These are phyloP conservation scores for Portevinia maculata DNA, from an alignment of 2,888 invertebrate species.

Conservation along the genomic window DNA sequence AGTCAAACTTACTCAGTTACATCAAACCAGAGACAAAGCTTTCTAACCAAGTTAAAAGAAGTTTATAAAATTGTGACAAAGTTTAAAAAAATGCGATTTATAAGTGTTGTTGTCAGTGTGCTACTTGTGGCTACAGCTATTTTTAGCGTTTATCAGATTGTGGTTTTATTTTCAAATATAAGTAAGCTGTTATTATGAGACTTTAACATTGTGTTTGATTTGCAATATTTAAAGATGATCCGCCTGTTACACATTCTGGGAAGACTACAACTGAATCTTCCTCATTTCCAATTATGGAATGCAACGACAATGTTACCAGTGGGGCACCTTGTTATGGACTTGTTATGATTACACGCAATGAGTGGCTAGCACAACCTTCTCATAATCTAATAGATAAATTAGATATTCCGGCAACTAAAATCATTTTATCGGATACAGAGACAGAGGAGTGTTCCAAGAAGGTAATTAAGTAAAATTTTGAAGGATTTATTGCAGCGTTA, in stretches of 20 bases:
- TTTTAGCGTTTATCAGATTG: conserved; percentile 44
- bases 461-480: conserved; percentile 2
- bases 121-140: conserved; percentile 31
- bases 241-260: not conserved
- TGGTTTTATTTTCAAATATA: conserved; percentile 50
- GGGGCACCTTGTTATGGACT: conserved; percentile 48
- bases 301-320: conserved; percentile 23
- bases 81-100: conserved; percentile 25
- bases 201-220: not conserved
- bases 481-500: too few species aligned
- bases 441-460: conserved; percentile 30
- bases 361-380: conserved; percentile 51
- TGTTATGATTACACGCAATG: conserved; percentile 45
- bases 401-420: conserved; percentile 6
- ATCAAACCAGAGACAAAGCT: not conserved
- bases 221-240: conserved; percentile 12
- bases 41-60: not conserved
- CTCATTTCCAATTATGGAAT: conserved; percentile 7
- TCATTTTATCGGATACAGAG: conserved; percentile 37
- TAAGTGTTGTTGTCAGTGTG: conserved; percentile 10
- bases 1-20: conserved; percentile 24
- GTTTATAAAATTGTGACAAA: not conserved
- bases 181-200: conserved; percentile 15
- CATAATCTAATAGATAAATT: conserved; percentile 31
- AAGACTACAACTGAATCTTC: not conserved